Evolutionary conservation across 1,140 invertebrate genomes (phyloP).

Genomic region (Dufourea novaeangliae): DNA sequence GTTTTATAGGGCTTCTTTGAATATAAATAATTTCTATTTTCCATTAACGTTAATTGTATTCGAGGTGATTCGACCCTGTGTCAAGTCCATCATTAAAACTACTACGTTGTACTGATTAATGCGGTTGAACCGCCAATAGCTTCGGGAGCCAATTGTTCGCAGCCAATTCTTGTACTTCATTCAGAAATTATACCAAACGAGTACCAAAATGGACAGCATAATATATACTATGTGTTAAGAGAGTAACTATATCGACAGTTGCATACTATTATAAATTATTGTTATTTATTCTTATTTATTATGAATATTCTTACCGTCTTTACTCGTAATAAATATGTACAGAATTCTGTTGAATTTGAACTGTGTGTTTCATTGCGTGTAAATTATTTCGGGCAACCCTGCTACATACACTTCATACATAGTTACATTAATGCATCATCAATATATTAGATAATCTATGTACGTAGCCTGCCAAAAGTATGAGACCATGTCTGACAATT

Average conservation of each 20-base stretch:
- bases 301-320: conserved; percentile 47
- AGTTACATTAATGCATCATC: too few species aligned
- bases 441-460: too few species aligned
- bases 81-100: conserved; percentile 14
- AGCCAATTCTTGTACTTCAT: conserved; percentile 22
- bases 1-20: too few species aligned
- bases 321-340: conserved; percentile 49
- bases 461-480: too few species aligned
- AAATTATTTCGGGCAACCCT: not conserved
- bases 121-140: not conserved
- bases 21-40: too few species aligned
- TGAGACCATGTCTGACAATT: too few species aligned
- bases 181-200: conserved; percentile 21
- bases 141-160: not conserved
- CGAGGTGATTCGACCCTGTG: too few species aligned
- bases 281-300: conserved; percentile 54
- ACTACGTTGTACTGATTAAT: not conserved
- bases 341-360: conserved; percentile 46
- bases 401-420: too few species aligned
- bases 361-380: not conserved
- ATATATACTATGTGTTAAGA: conserved; percentile 27
- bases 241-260: conserved; percentile 36
- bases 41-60: too few species aligned
- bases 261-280: conserved; percentile 40
- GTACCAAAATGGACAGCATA: conserved; percentile 36